Evolutionary conservation across 2,888 invertebrate genomes (phyloP).

Genomic region (Dicroscelio sp.): DNA sequence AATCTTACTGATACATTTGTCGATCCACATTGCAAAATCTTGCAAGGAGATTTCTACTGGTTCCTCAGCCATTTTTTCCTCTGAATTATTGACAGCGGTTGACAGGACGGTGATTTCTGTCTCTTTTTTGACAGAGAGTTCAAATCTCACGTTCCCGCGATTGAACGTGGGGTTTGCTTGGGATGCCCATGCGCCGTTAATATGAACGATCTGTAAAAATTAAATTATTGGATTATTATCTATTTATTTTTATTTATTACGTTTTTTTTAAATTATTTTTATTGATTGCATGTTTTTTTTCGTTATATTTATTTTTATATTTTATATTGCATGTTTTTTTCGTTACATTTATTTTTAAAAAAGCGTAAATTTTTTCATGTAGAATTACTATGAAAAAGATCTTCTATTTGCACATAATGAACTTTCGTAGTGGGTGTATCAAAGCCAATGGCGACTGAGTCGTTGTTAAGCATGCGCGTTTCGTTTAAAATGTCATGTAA

Average conservation of each 20-base stretch:
- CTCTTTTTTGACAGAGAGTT: background rate
- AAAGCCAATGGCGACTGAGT: slow-evolving; percentile 40
- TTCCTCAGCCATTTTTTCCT: background rate
- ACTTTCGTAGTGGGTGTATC: background rate
- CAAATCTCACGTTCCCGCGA: slow-evolving; percentile 11
- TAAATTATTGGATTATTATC: too few relatives aligned
- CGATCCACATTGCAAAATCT: slow-evolving; percentile 6
- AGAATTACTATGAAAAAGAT: too few relatives aligned
- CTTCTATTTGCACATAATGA: too few relatives aligned
- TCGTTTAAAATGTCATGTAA: slow-evolving; percentile 58
- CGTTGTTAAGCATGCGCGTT: slow-evolving; percentile 24
- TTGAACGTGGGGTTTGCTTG: slow-evolving; percentile 5
- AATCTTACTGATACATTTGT: slow-evolving; percentile 15
- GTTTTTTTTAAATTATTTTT: too few relatives aligned
- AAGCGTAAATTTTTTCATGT: too few relatives aligned
- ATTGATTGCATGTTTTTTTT: too few relatives aligned
- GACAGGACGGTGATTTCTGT: slow-evolving; percentile 16
- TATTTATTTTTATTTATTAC: too few relatives aligned
- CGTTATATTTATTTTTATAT: too few relatives aligned
- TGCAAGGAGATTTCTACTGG: background rate
- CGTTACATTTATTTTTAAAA: too few relatives aligned
- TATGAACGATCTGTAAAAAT: slow-evolving; percentile 43
- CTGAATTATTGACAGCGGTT: background rate
- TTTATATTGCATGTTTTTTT: too few relatives aligned
- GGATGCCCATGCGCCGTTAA: slow-evolving; percentile 30